Conservation (phyloP, 2,113 vertebrate genomes). For the Tilapia sparmanii region DNA sequence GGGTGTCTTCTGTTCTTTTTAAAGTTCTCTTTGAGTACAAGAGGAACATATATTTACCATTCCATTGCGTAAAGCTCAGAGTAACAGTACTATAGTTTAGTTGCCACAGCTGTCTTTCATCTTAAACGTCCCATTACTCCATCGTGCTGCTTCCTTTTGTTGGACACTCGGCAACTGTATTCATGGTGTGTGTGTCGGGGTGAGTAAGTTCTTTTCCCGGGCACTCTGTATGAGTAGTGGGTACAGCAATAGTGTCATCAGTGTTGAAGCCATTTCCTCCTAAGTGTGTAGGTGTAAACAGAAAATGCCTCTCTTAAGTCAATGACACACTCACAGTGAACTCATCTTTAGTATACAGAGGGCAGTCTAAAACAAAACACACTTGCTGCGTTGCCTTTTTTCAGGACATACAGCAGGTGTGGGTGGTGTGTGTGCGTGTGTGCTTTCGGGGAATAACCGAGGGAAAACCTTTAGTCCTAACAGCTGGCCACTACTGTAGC, state of each 20-base stretch:
- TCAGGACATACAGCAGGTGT: slow-evolving; percentile 25
- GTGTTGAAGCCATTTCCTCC: not conserved
- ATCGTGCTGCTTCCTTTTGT: slow-evolving; percentile 35
- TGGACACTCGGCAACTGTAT: slow-evolving; percentile 26
- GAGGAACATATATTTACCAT: slow-evolving; percentile 64
- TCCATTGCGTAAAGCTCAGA: slow-evolving; percentile 31
- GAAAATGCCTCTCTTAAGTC: not conserved
- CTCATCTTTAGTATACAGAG: slow-evolving; percentile 46
- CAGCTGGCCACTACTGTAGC: slow-evolving; percentile 57
- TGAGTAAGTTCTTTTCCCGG: not conserved
- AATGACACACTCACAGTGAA: slow-evolving; percentile 38
- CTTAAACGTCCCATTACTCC: slow-evolving; percentile 48
- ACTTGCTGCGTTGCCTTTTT: slow-evolving; percentile 14
- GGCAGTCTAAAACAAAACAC: slow-evolving; percentile 34
- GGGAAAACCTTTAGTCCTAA: slow-evolving; percentile 43
- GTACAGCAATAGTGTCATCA: not conserved
- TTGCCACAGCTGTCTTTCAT: slow-evolving; percentile 58
- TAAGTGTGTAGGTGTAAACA: slow-evolving; percentile 10
- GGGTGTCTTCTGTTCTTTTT: slow-evolving; percentile 26
- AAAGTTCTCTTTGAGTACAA: slow-evolving; percentile 26
- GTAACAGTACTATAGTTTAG: slow-evolving; percentile 43
- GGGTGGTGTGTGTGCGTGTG: slow-evolving; percentile 25
- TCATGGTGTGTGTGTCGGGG: slow-evolving; percentile 2
- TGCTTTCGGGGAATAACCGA: slow-evolving; percentile 37
- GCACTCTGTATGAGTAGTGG: not conserved